Evolutionary conservation across 2,888 invertebrate species (phyloP).

Genomic region (Lasius platythorax): DNA sequence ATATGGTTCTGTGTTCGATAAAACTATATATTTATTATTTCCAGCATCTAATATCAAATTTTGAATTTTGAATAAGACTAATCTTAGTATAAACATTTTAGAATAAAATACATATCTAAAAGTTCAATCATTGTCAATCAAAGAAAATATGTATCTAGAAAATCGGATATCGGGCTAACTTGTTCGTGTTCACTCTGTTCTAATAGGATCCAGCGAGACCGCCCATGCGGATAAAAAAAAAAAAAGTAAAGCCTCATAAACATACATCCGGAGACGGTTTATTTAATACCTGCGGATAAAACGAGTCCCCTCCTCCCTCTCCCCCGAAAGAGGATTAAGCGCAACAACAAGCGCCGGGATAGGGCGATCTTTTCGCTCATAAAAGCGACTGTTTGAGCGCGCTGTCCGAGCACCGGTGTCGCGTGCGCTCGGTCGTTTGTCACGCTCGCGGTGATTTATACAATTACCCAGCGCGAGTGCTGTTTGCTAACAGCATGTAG

Average conservation of each 20-base stretch:
- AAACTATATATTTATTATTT: conserved; percentile 27
- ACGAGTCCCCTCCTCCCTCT: background rate
- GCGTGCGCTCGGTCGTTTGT: conserved; percentile 68
- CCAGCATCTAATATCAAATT: background rate
- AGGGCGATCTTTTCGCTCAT: conserved; percentile 19
- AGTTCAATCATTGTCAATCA: background rate
- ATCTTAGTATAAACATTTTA: background rate
- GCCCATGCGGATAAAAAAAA: background rate
- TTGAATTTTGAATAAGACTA: background rate
- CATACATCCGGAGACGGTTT: background rate
- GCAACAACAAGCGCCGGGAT: background rate
- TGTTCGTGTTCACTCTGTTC: background rate
- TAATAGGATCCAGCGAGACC: background rate
- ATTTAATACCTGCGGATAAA: conserved; percentile 19
- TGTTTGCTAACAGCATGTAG: conserved; percentile 72
- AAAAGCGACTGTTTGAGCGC: conserved; percentile 17
- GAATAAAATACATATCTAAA: background rate
- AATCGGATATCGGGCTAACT: background rate
- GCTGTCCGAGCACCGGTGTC: conserved; percentile 43
- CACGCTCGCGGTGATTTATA: conserved; percentile 71
- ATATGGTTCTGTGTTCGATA: conserved; percentile 17
- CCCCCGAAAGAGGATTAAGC: background rate
- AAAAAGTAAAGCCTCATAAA: background rate
- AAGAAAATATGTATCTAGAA: background rate
- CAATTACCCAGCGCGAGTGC: conserved; percentile 70